Evolutionary conservation across 2,113 vertebrate species (phyloP), one percentile per base, ranked within the genome.

Genomic region (Ochotona princeps): DNA sequence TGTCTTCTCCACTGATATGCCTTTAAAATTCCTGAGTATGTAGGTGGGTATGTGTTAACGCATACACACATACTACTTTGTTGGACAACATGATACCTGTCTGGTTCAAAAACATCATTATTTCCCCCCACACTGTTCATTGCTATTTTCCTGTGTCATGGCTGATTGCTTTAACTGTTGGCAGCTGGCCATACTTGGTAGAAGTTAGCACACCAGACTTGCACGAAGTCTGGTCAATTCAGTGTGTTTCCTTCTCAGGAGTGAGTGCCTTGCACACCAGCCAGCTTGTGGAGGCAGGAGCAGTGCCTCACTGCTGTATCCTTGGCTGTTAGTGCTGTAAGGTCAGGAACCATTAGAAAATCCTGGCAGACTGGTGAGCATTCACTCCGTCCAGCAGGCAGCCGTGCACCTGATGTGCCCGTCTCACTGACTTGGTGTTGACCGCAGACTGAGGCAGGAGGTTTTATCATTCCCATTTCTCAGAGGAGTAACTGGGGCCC

Each of bases 141-240:
- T 80, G 30, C 38, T 17, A 49, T 78, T 54, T 32, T 28, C 69
- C 54, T 70, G 35, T 13, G 13, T 54, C 21, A 21, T 73, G 60
- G 61, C 30, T 61, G 72, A 60, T 44, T 57, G 26, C 65, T 89
- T 92, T 87, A 60, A 51, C 57, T 57, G 75, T 20, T 60, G 67
- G 63, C 88, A 81, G 38, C 67, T 25, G 75, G 90, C 61, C 32
- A 1, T 28, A 4, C 65, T 32, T 54, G 57, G 35, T 66, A 26
- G 38, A 12, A 15, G 76, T 54, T 44, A 72, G 69, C 47, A 57
- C n/a, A 9, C 61, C 44, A 60, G 9, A 35, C 4, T 9, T 83
- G 26, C 30, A 10, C 78, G 1, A 57, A 69, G 18, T 10, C 76
- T 63, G 49, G 72, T 26, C 44, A 35, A 32, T 21, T 8, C 10